Conservation (phyloP, 2,797 vertebrate genomes). For the Carcharodon carcharias region DNA sequence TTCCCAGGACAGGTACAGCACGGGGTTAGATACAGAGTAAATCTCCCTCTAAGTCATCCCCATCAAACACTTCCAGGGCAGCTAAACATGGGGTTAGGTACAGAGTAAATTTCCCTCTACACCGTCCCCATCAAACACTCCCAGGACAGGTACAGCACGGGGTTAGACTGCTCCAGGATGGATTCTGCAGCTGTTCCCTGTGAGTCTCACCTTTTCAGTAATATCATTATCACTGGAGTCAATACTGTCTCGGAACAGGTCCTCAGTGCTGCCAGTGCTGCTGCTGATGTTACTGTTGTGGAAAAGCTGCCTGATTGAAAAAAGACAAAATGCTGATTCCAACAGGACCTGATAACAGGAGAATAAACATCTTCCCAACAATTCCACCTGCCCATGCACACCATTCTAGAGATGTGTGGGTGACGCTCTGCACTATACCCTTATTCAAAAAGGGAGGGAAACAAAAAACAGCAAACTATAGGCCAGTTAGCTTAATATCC, state of each 20-base stretch:
- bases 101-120: not conserved
- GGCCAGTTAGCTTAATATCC: too few species aligned
- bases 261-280: constrained; percentile 91
- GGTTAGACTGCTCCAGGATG: too few species aligned
- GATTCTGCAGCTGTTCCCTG: not conserved
- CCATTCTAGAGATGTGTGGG: not conserved
- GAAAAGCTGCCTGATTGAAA: constrained; percentile 76
- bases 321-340: not conserved
- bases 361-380: not conserved
- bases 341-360: not conserved
- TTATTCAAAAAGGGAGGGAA: too few species aligned
- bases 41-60: too few species aligned
- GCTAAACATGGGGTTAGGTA: not conserved
- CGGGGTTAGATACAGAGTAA: too few species aligned
- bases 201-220: constrained; percentile 77
- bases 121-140: not conserved
- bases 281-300: constrained; percentile 96
- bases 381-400: not conserved
- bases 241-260: constrained; percentile 89
- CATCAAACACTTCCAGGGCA: not conserved
- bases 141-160: not conserved
- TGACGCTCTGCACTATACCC: not conserved
- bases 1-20: not conserved
- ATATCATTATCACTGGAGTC: constrained; percentile 92
- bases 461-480: too few species aligned